Evolutionary conservation across 2,888 invertebrate species (phyloP).

Genomic region (Minunthozetes semirufus): DNA sequence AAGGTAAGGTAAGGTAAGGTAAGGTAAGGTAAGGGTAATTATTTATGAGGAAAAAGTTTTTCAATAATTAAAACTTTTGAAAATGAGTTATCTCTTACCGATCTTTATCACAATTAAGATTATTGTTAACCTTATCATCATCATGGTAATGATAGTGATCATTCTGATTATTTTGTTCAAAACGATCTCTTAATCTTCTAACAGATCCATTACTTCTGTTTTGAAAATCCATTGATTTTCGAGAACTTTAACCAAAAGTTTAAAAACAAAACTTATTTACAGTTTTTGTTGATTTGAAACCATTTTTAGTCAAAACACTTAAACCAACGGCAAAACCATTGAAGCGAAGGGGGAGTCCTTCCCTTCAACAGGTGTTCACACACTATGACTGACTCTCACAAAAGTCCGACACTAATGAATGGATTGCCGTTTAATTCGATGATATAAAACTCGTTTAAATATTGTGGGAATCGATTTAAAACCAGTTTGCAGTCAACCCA

Average conservation of each 20-base stretch:
- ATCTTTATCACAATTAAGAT: too few relatives aligned
- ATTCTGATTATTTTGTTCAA: constrained; percentile 5
- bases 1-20: too few relatives aligned
- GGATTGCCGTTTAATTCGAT: neutral
- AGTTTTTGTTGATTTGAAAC: neutral
- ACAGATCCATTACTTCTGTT: neutral
- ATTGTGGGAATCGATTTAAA: neutral
- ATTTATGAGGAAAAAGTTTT: too few relatives aligned
- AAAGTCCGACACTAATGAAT: neutral
- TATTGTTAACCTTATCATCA: too few relatives aligned
- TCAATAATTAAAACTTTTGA: too few relatives aligned
- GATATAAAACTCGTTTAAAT: neutral
- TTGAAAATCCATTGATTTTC: neutral
- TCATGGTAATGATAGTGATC: too few relatives aligned
- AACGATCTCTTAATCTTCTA: neutral
- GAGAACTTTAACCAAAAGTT: neutral
- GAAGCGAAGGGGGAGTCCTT: neutral
- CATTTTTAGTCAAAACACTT: neutral
- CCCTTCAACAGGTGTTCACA: constrained; percentile 6
- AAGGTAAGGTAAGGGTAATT: too few relatives aligned
- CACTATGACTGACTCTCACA: too few relatives aligned
- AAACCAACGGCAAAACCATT: neutral
- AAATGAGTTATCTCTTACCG: too few relatives aligned
- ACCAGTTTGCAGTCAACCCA: neutral
- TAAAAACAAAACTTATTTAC: neutral